Conservation (phyloP, 2,113 vertebrate species). For the Chaetodon auriga region DNA sequence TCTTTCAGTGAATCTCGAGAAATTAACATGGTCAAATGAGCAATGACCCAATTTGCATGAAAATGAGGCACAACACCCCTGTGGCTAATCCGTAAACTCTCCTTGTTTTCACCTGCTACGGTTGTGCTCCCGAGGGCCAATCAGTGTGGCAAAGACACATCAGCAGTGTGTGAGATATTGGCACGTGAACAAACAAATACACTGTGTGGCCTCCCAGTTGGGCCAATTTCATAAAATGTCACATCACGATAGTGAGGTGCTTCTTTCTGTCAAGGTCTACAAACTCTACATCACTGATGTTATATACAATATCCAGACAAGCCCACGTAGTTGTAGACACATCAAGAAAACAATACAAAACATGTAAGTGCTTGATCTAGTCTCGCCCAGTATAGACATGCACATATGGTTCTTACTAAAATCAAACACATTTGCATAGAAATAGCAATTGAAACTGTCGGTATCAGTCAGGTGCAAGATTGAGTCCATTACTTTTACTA, state of each 20-base stretch:
- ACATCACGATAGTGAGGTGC: slow-evolving; percentile 6
- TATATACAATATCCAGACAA: neutral
- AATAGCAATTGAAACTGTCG: neutral
- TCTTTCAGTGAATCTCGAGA: slow-evolving; percentile 40
- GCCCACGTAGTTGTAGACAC: neutral
- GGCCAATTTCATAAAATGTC: slow-evolving; percentile 44
- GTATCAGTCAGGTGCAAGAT: slow-evolving; percentile 7
- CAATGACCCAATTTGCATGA: slow-evolving; percentile 52
- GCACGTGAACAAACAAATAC: slow-evolving; percentile 40
- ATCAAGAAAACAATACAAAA: neutral
- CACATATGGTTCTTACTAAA: neutral
- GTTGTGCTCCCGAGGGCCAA: slow-evolving; percentile 11
- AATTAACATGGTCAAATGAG: slow-evolving; percentile 46
- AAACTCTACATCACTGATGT: neutral
- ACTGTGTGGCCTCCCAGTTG: slow-evolving; percentile 8
- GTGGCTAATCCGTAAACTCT: slow-evolving; percentile 31
- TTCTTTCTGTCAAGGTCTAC: neutral
- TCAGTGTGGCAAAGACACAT: slow-evolving; percentile 38
- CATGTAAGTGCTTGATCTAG: neutral
- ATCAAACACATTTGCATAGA: neutral
- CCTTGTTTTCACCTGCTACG: slow-evolving; percentile 48
- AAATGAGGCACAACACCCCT: slow-evolving; percentile 34
- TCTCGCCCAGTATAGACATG: neutral
- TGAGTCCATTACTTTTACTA: slow-evolving; percentile 31
- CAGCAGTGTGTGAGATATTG: slow-evolving; percentile 18